Conservation (phyloP, 1,140 invertebrate species). For the Drosophila pruinosa region DNA sequence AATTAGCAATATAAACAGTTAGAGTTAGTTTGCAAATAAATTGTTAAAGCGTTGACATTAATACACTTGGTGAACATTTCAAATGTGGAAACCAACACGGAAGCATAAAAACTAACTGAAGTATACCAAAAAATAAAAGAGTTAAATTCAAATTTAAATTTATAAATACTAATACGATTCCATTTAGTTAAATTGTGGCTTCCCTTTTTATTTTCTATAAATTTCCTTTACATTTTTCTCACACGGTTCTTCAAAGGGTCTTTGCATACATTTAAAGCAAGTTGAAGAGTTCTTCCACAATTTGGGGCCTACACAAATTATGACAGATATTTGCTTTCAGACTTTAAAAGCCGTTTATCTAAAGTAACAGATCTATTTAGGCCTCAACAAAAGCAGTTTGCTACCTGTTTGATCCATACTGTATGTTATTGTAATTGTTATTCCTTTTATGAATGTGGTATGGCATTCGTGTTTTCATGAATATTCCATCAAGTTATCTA, state of each 20-base stretch:
- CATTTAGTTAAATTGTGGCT: not conserved
- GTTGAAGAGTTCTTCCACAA: conserved; percentile 15
- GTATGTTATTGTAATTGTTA: conserved; percentile 35
- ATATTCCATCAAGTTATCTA: conserved; percentile 69
- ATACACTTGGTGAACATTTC: no score
- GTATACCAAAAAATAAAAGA: not conserved
- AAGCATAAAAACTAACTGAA: not conserved
- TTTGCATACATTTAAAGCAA: not conserved
- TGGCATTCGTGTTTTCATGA: no score
- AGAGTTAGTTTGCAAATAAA: not conserved
- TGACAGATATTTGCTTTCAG: conserved; percentile 51
- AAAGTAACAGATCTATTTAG: conserved; percentile 52
- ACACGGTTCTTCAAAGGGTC: not conserved
- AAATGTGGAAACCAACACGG: no score
- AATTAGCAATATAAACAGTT: conserved; percentile 25
- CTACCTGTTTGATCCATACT: conserved; percentile 65
- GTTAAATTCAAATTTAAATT: not conserved
- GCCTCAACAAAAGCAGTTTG: conserved; percentile 32
- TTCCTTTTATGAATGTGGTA: conserved; percentile 21
- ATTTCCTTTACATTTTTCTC: conserved; percentile 7
- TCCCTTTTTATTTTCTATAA: not conserved
- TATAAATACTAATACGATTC: not conserved
- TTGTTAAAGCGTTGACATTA: not conserved
- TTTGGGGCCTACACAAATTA: conserved; percentile 36
- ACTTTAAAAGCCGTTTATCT: conserved; percentile 48